phyloP scores from a whole-genome alignment of 2,797 vertebrate genomes.

The Diplodus sargus region DNA sequence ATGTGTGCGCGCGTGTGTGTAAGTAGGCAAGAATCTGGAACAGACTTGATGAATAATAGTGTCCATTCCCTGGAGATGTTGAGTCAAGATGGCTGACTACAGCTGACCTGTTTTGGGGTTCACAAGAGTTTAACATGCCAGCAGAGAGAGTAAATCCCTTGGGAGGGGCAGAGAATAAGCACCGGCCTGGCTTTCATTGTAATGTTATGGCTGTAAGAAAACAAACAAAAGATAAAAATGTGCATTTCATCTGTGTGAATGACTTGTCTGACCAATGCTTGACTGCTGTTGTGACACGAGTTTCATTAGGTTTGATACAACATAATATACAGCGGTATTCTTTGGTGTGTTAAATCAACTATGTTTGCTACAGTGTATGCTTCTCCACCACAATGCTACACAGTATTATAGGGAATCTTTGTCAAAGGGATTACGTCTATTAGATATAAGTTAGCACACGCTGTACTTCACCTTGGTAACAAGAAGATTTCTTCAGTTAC shows the following conservation, averaged over 20 bases:
- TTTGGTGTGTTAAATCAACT: background rate
- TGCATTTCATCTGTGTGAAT: conserved; percentile 4
- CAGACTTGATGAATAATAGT: conserved; percentile 25
- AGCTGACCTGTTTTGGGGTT: conserved; percentile 50
- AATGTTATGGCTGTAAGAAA: background rate
- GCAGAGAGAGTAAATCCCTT: conserved; percentile 8
- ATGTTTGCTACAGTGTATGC: too few species aligned
- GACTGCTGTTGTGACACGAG: background rate
- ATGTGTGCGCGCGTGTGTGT: background rate
- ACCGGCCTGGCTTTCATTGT: background rate
- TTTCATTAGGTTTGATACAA: background rate
- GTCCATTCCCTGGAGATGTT: conserved; percentile 31
- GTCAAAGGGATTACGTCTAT: background rate
- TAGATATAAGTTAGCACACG: background rate
- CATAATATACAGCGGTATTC: background rate
- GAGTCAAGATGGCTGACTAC: conserved; percentile 38
- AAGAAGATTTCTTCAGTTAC: background rate
- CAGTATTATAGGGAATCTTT: background rate
- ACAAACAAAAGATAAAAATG: background rate
- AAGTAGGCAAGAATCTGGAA: conserved; percentile 20
- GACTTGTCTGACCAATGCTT: background rate
- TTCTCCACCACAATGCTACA: background rate
- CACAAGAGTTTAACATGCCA: conserved; percentile 32
- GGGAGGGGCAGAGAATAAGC: conserved; percentile 23
- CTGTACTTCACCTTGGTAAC: conserved; percentile 5